These are phyloP conservation scores for Hydrochoerus hydrochaeris DNA, from an alignment of 2,113 vertebrate genomes.

Conservation along the genomic window DNA sequence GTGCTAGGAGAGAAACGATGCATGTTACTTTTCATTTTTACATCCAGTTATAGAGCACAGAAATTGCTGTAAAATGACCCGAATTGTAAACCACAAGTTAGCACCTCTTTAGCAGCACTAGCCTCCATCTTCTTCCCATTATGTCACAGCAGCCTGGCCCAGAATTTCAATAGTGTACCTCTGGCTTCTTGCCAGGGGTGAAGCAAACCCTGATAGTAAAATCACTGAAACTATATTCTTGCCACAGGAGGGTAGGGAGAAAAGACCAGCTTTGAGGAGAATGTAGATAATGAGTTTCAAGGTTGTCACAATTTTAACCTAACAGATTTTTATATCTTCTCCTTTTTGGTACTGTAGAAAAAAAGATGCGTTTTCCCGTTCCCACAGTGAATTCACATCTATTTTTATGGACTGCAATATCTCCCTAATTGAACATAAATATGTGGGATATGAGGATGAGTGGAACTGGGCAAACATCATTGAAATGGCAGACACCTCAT, in stretches of 20 bases:
- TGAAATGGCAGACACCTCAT: slow-evolving; percentile 37
- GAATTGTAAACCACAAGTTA: slow-evolving; percentile 49
- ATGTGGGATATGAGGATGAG: not conserved
- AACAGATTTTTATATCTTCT: not conserved
- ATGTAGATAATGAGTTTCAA: not conserved
- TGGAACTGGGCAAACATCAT: slow-evolving; percentile 62
- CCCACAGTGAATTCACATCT: slow-evolving; percentile 28
- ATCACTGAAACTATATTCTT: not conserved
- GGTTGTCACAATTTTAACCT: not conserved
- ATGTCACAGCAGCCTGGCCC: not conserved
- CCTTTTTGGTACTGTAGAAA: not conserved
- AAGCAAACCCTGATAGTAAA: not conserved
- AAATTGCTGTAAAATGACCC: slow-evolving; percentile 66
- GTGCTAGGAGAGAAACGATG: not conserved
- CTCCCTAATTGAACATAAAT: slow-evolving; percentile 55
- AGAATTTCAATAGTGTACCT: not conserved
- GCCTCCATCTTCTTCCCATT: not conserved
- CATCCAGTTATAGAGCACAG: not conserved
- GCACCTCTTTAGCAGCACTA: not conserved
- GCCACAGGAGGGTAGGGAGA: not conserved
- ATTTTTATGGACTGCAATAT: not conserved
- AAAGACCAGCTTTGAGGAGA: not conserved
- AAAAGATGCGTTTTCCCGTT: not conserved
- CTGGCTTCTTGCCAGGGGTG: not conserved
- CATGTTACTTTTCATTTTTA: slow-evolving; percentile 50